Percentiles rank a stretch among this genome's conserved stretches.
Conservation (phyloP, 2,113 vertebrate genomes). For the Leptobrachium ailaonicum region DNA sequence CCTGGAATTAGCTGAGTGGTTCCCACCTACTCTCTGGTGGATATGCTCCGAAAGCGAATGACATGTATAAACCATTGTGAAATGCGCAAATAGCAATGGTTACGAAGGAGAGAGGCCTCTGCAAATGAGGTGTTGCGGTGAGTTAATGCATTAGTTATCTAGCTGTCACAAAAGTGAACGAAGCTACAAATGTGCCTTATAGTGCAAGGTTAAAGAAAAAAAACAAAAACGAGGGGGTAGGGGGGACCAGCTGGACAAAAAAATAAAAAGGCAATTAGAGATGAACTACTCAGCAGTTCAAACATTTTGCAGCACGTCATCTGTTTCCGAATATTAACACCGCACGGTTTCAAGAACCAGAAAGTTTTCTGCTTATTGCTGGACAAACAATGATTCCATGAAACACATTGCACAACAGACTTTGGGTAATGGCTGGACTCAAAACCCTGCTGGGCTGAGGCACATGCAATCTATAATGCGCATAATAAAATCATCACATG, state of each 20-base stretch:
- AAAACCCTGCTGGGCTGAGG: too few species aligned
- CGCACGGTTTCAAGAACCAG: not conserved
- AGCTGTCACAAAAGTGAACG: slow-evolving; percentile 7
- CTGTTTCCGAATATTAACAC: slow-evolving; percentile 4
- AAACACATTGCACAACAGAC: not conserved
- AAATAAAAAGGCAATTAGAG: not conserved
- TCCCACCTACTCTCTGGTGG: slow-evolving; percentile 39
- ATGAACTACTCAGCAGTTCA: not conserved
- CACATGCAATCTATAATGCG: too few species aligned
- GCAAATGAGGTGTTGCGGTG: slow-evolving; percentile 38
- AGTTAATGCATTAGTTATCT: slow-evolving; percentile 34
- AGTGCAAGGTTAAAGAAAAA: slow-evolving; percentile 3
- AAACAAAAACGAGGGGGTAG: not conserved
- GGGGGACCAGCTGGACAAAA: slow-evolving; percentile 4
- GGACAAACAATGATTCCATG: not conserved
- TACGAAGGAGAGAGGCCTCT: not conserved
- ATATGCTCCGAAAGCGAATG: slow-evolving; percentile 13
- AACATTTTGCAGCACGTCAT: slow-evolving; percentile 3
- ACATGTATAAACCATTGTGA: slow-evolving; percentile 11
- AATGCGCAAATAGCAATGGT: slow-evolving; percentile 10
- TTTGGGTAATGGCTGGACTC: not conserved
- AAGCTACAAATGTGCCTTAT: slow-evolving; percentile 10
- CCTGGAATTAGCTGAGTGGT: slow-evolving; percentile 27
- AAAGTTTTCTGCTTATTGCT: not conserved
- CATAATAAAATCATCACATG: too few species aligned